phyloP scores from a whole-genome alignment of 2,113 vertebrate genomes.

The Syngnathoides biaculeatus region DNA sequence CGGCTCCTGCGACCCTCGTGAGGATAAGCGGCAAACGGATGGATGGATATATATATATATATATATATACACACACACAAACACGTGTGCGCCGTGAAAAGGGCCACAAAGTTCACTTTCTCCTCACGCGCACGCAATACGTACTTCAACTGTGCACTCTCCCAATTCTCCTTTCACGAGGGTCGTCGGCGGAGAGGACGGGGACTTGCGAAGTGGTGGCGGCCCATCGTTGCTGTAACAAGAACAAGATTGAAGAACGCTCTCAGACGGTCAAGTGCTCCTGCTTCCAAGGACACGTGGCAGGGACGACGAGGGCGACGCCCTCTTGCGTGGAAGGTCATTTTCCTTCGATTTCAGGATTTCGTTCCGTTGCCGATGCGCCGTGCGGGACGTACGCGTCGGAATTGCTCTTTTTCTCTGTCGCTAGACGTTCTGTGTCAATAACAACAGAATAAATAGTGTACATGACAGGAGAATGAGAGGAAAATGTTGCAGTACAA shows the following conservation, averaged over 20 bases:
- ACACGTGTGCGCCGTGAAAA: no score
- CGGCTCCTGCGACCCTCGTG: no score
- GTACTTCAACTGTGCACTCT: background rate
- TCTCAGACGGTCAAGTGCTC: constrained; percentile 96
- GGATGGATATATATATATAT: no score
- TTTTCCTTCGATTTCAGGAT: background rate
- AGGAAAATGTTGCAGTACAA: no score
- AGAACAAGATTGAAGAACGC: constrained; percentile 91
- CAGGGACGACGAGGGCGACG: constrained; percentile 84
- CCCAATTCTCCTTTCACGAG: constrained; percentile 35
- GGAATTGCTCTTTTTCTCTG: no score
- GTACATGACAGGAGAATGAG: no score
- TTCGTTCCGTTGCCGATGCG: background rate
- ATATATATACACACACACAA: no score
- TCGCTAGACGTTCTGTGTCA: no score
- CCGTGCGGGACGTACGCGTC: no score
- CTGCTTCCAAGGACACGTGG: constrained; percentile 91
- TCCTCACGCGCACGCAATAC: constrained; percentile 5
- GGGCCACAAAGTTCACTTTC: background rate
- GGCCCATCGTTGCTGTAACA: constrained; percentile 92
- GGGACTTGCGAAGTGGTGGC: constrained; percentile 92
- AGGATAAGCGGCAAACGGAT: no score
- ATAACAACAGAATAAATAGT: no score
- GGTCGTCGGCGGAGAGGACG: constrained; percentile 61
- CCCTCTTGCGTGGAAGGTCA: constrained; percentile 96